Percentiles rank a stretch among this genome's conserved stretches.
Evolutionary conservation across 2,888 invertebrate species (phyloP).

Genomic region (Branchellion lobata): DNA sequence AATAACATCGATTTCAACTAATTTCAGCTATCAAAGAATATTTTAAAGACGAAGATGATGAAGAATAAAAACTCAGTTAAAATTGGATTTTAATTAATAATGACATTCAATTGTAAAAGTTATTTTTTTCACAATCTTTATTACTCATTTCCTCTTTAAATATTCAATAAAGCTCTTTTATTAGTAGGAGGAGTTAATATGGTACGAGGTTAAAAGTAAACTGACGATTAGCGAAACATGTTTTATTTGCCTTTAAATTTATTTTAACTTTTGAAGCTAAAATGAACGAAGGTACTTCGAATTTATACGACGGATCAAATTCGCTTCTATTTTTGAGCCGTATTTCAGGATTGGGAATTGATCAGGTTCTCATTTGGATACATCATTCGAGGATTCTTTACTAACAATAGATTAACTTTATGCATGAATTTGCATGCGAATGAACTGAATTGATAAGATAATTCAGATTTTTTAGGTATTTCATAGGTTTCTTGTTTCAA

Average conservation of each 20-base stretch:
- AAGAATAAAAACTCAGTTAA: too few species aligned
- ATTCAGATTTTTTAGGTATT: too few species aligned
- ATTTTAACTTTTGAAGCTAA: not conserved
- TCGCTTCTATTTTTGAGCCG: not conserved
- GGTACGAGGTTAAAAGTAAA: constrained; percentile 11
- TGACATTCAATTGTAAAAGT: too few species aligned
- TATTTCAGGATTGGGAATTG: not conserved
- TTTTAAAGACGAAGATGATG: too few species aligned
- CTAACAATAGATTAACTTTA: not conserved
- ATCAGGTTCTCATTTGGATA: not conserved
- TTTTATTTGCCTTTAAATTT: not conserved
- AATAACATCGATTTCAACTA: not conserved
- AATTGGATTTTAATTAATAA: too few species aligned
- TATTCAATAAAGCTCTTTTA: not conserved
- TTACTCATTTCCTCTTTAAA: not conserved
- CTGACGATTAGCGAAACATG: not conserved
- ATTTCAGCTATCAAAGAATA: too few species aligned
- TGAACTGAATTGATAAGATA: too few species aligned
- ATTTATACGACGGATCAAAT: not conserved
- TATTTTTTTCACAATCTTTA: too few species aligned
- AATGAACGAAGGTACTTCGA: constrained; percentile 4
- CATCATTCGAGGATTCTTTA: too few species aligned
- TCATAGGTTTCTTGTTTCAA: too few species aligned
- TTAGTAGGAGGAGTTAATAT: constrained; percentile 3
- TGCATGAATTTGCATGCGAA: not conserved